A percentile compares a stretch with the other conserved stretches of the same genome.
Evolutionary conservation across 2,797 vertebrate species (phyloP).

Genomic region (Thunnus albacares): DNA sequence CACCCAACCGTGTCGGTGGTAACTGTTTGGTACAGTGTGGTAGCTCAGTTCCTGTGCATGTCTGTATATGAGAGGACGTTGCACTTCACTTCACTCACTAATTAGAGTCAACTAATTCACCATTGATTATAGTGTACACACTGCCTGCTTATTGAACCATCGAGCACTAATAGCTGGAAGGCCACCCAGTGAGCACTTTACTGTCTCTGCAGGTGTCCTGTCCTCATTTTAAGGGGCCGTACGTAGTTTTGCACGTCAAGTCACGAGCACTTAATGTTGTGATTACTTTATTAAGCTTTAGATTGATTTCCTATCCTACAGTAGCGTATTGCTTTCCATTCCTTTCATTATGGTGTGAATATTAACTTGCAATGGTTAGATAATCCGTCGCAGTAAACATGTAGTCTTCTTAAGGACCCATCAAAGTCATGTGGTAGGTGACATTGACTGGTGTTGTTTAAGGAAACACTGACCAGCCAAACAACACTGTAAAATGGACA

Average conservation of each 20-base stretch:
- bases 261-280: neutral
- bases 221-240: constrained; percentile 25
- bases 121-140: constrained; percentile 63
- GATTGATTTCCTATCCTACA: constrained; percentile 3
- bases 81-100: constrained; percentile 50
- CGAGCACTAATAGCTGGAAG: constrained; percentile 55
- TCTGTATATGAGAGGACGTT: constrained; percentile 32
- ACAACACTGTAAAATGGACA: neutral
- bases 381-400: neutral
- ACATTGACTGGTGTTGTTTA: neutral
- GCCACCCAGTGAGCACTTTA: constrained; percentile 45
- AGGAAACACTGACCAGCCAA: neutral
- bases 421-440: neutral
- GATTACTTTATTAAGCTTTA: neutral
- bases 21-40: too few species aligned
- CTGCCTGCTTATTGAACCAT: constrained; percentile 75
- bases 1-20: too few species aligned
- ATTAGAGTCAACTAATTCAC: constrained; percentile 59
- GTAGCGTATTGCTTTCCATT: neutral
- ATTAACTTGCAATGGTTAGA: neutral
- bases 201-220: constrained; percentile 36
- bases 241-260: neutral
- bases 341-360: neutral
- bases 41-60: constrained; percentile 21
- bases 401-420: neutral